Percentiles rank a stretch among this genome's conserved stretches.
phyloP scores from a whole-genome alignment of 2,113 vertebrate species.

The Leptobrachium leishanense region DNA sequence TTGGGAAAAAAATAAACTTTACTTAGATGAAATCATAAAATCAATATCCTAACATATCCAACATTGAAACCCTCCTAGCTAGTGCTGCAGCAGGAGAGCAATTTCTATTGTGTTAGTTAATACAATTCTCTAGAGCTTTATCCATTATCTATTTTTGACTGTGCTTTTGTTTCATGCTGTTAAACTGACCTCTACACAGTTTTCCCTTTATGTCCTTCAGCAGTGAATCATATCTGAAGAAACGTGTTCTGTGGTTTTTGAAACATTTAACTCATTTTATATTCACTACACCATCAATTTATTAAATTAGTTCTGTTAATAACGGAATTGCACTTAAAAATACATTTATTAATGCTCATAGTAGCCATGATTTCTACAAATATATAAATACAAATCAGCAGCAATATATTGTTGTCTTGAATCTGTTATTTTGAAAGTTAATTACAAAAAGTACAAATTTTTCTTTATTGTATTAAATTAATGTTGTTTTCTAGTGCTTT shows the following conservation, averaged over 20 bases:
- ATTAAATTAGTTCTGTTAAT: constrained; percentile 1
- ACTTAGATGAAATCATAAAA: background rate
- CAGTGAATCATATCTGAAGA: constrained; percentile 28
- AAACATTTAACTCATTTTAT: background rate
- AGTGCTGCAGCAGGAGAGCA: background rate
- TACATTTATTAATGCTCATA: no score
- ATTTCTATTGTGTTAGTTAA: constrained; percentile 9
- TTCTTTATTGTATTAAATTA: no score
- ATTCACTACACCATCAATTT: background rate
- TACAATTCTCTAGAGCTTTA: constrained; percentile 9
- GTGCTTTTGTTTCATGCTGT: constrained; percentile 25
- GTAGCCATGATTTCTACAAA: no score
- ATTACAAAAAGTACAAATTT: no score
- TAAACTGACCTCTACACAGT: constrained; percentile 23
- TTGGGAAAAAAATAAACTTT: background rate
- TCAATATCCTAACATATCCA: background rate
- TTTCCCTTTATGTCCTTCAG: constrained; percentile 2
- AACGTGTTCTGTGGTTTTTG: constrained; percentile 2
- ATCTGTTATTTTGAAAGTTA: no score
- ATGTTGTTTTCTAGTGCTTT: no score
- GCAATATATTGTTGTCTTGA: no score
- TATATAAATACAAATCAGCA: no score
- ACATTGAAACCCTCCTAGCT: constrained; percentile 6
- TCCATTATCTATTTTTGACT: constrained; percentile 22
- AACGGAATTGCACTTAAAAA: background rate